Percentiles rank a stretch among this genome's conserved stretches.
These are phyloP conservation scores for Adelognathus sp. DNA, from an alignment of 2,888 invertebrate genomes.

Conservation along the genomic window DNA sequence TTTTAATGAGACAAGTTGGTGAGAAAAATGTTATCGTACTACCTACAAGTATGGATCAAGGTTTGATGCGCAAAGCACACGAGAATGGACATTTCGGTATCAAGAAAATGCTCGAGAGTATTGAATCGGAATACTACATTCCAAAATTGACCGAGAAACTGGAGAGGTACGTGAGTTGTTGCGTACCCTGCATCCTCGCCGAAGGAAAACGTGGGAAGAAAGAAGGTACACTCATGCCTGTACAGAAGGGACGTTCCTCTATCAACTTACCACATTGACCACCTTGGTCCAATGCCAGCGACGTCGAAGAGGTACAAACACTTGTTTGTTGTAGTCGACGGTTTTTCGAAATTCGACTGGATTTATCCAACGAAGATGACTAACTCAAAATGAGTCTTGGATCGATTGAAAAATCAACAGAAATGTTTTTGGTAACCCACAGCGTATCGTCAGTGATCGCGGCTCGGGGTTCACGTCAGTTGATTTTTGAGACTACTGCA, in stretches of 20 bases:
- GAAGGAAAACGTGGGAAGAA: conserved; percentile 66
- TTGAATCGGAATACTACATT: conserved; percentile 51
- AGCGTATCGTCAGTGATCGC: conserved; percentile 59
- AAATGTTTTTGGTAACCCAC: conserved; percentile 56
- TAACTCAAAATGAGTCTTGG: conserved; percentile 58
- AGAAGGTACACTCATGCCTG: conserved; percentile 65
- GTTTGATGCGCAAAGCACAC: conserved; percentile 43
- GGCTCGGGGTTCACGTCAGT: conserved; percentile 62
- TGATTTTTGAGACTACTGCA: conserved; percentile 43
- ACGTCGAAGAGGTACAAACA: conserved; percentile 70
- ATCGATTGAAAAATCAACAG: conserved; percentile 42
- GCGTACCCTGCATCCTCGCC: conserved; percentile 66
- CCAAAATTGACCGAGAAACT: conserved; percentile 44
- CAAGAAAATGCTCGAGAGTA: conserved; percentile 37
- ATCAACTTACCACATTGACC: conserved; percentile 71
- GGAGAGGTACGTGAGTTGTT: conserved; percentile 49
- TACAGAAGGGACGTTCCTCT: conserved; percentile 69
- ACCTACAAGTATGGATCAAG: conserved; percentile 33
- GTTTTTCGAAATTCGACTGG: conserved; percentile 72
- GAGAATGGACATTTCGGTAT: conserved; percentile 49
- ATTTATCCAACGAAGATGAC: conserved; percentile 71
- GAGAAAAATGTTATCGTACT: conserved; percentile 22
- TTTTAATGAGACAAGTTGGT: conserved; percentile 31
- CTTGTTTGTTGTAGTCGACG: conserved; percentile 70
- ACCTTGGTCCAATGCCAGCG: conserved; percentile 70